Evolutionary conservation across 1,140 invertebrate genomes (phyloP).

Genomic region (Cyclargus thomasi): DNA sequence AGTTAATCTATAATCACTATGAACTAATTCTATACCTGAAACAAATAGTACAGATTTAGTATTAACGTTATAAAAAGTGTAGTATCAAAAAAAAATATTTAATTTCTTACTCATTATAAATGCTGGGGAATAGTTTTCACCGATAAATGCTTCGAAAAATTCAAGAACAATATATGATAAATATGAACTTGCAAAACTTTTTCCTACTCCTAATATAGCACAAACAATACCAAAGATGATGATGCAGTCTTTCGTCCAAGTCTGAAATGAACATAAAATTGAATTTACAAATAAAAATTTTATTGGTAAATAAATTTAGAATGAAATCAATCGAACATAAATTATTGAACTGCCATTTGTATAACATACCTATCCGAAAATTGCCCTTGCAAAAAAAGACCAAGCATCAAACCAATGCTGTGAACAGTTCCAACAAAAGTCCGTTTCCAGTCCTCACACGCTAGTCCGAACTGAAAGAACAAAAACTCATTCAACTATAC

Average conservation of each 20-base stretch:
- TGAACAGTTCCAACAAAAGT: conserved; percentile 75
- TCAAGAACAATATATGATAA: conserved; percentile 37
- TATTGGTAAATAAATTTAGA: no score
- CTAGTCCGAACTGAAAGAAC: conserved; percentile 42
- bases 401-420: conserved; percentile 48
- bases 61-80: conserved; percentile 1
- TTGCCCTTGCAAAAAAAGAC: conserved; percentile 44
- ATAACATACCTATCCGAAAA: conserved; percentile 47
- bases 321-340: no score
- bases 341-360: no score
- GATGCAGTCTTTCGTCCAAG: conserved; percentile 44
- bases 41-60: conserved; percentile 23
- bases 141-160: conserved; percentile 42
- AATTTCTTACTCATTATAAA: conserved; percentile 36
- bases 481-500: background rate
- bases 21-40: conserved; percentile 48
- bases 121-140: conserved; percentile 43
- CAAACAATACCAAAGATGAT: conserved; percentile 39
- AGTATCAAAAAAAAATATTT: background rate
- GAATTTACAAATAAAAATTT: no score
- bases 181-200: conserved; percentile 41
- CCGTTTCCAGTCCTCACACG: conserved; percentile 53
- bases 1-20: conserved; percentile 34
- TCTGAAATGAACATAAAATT: conserved; percentile 26
- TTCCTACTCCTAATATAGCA: conserved; percentile 38